Evolutionary conservation across 2,797 vertebrate species (phyloP), one percentile per base, ranked within the genome.

Genomic region (Aulostomus chinensis): DNA sequence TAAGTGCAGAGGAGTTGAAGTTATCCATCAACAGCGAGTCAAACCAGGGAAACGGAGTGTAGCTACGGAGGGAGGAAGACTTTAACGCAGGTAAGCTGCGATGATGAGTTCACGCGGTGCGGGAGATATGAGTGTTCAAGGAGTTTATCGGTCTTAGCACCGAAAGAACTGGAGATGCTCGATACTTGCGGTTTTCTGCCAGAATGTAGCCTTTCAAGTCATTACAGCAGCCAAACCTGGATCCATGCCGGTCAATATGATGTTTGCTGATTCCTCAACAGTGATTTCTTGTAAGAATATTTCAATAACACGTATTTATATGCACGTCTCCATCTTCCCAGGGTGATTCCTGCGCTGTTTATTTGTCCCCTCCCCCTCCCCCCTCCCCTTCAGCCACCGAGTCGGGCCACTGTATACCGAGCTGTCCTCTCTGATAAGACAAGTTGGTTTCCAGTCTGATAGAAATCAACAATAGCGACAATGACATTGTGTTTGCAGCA

Each of bases 401-500:
- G 13, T 33, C 48, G 6, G 36, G 49, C 75, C 69, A 34, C 80
- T 72, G 66, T 78, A 28, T 58, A 46, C 39, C 22, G 2, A 31
- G 18, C 58, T 51, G 56, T 25, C 28, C 49, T 53, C n/a, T 3
- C 59, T 46, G 81, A 82, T 81, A 85, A 78, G 64, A 60, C 7
- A 6, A 41, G 35, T 79, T 73, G 79, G 79, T 68, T 70, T 64
- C 51, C 56, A 60, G 39, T 20, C 39, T 40, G 70, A 74, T 70
- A 62, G 1, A 56, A 59, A 69, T 75, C 80, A 77, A 73, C 76
- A 83, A 40, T 58, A 50, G 12, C 70, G 71, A 75, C 76, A 78
- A 58, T 66, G 64, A 60, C 37, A 58, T 14, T 62, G 58, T 41
- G 61, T 59, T 52, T 37, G 17, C 31, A 37, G 38, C 20, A 17